These are phyloP conservation scores for Riparia riparia DNA, from an alignment of 2,113 vertebrate species.

Conservation along the genomic window DNA sequence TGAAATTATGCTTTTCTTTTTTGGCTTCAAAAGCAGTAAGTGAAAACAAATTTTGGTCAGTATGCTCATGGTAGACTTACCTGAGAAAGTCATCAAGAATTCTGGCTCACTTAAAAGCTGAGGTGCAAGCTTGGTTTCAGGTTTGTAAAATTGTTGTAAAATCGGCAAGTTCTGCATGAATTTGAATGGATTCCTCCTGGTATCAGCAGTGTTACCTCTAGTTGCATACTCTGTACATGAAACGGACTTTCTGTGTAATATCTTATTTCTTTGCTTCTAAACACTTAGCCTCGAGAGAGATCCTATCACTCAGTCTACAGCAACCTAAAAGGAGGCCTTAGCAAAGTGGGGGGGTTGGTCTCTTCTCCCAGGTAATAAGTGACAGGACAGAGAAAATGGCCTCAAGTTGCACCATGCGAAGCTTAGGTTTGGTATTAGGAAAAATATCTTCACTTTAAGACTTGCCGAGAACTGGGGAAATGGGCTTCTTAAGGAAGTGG, in stretches of 20 bases:
- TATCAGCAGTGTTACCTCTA: background rate
- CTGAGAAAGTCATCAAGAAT: background rate
- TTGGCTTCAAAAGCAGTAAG: background rate
- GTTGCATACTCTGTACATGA: background rate
- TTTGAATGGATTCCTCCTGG: background rate
- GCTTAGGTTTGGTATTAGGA: background rate
- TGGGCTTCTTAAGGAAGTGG: background rate
- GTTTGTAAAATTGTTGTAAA: background rate
- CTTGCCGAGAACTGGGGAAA: background rate
- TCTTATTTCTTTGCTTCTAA: background rate
- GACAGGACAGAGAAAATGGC: background rate
- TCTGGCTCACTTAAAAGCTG: background rate
- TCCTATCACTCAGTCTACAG: background rate
- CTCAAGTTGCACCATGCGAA: rapidly evolving
- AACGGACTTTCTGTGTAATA: background rate
- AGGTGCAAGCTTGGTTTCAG: background rate
- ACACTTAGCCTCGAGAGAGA: background rate
- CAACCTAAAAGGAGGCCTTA: background rate
- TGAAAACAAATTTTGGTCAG: background rate
- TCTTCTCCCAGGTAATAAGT: background rate
- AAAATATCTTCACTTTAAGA: background rate
- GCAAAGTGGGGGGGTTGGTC: rapidly evolving
- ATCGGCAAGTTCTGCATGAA: background rate
- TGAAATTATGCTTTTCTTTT: background rate
- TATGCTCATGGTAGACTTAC: background rate